Conservation (phyloP, 2,888 invertebrate genomes). For the Thereva unica region DNA sequence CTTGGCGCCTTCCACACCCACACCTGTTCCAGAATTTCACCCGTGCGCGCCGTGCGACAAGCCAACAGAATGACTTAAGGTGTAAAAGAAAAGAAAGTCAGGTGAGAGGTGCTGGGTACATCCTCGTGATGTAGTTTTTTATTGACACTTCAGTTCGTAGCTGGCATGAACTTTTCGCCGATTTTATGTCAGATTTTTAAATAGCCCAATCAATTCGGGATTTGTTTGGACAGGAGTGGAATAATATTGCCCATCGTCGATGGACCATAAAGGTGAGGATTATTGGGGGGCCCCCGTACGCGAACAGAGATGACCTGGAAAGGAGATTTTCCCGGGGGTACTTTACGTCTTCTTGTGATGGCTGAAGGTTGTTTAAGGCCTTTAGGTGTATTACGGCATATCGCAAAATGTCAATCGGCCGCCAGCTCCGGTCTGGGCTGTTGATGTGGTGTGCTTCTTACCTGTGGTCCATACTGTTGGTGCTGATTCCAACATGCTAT, state of each 20-base stretch:
- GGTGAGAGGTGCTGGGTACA: constrained; percentile 5
- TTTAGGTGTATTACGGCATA: neutral
- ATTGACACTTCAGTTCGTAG: neutral
- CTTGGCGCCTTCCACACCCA: constrained; percentile 22
- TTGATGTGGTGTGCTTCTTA: neutral
- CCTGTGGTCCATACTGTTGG: neutral
- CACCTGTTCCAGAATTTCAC: constrained; percentile 20
- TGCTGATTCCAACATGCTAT: too few species aligned
- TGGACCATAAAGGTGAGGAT: neutral
- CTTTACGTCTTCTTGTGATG: too few species aligned
- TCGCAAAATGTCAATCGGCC: constrained; percentile 1
- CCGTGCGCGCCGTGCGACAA: neutral
- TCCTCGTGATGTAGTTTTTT: constrained; percentile 5
- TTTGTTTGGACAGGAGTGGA: neutral
- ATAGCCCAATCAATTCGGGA: neutral
- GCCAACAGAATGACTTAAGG: neutral
- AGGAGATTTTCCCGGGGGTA: neutral
- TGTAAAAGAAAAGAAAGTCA: constrained; percentile 8
- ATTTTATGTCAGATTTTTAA: neutral
- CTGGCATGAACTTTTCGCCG: neutral
- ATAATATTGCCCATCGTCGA: neutral
- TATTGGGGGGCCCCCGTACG: neutral
- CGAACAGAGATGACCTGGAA: constrained; percentile 2
- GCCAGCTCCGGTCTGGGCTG: neutral
- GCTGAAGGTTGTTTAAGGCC: too few species aligned